Percentiles rank a stretch among this genome's conserved stretches.
Conservation (phyloP, 1,140 invertebrate species). For the Leptinotarsa texana region DNA sequence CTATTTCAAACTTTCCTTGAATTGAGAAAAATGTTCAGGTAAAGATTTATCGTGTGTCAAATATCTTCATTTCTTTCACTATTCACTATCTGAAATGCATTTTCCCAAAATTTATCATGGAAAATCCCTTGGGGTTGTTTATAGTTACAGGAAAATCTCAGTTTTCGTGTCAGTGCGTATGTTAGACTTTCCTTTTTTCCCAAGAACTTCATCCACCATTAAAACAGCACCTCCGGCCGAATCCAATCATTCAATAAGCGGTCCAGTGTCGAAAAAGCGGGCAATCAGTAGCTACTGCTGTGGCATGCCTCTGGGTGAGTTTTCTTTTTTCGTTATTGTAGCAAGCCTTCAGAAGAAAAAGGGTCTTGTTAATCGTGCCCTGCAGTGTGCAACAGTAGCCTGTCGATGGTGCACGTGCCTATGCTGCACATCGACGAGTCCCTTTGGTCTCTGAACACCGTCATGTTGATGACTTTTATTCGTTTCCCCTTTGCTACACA, state of each 20-base stretch:
- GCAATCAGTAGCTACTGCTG: constrained; percentile 42
- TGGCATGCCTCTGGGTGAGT: constrained; percentile 30
- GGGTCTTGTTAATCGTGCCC: constrained; percentile 26
- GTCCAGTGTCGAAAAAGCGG: constrained; percentile 34
- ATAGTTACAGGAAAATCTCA: not conserved
- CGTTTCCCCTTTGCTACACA: not conserved
- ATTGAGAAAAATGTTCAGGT: too few species aligned
- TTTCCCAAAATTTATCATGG: too few species aligned
- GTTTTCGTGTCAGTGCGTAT: not conserved
- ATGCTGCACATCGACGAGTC: constrained; percentile 15
- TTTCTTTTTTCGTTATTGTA: constrained; percentile 36
- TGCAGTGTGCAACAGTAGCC: constrained; percentile 15
- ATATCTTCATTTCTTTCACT: too few species aligned
- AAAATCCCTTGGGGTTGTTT: not conserved
- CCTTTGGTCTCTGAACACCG: not conserved
- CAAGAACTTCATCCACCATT: constrained; percentile 36
- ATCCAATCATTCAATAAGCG: constrained; percentile 44
- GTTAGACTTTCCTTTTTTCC: not conserved
- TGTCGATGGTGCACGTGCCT: constrained; percentile 7
- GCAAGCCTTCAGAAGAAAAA: constrained; percentile 12
- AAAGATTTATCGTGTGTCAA: too few species aligned
- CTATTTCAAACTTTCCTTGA: not conserved
- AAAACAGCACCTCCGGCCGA: constrained; percentile 36
- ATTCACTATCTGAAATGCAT: too few species aligned
- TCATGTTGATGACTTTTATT: constrained; percentile 3